Percentiles rank a stretch among this genome's conserved stretches.
These are phyloP conservation scores for Latrodectus hesperus DNA, from an alignment of 2,888 invertebrate genomes.

Conservation along the genomic window DNA sequence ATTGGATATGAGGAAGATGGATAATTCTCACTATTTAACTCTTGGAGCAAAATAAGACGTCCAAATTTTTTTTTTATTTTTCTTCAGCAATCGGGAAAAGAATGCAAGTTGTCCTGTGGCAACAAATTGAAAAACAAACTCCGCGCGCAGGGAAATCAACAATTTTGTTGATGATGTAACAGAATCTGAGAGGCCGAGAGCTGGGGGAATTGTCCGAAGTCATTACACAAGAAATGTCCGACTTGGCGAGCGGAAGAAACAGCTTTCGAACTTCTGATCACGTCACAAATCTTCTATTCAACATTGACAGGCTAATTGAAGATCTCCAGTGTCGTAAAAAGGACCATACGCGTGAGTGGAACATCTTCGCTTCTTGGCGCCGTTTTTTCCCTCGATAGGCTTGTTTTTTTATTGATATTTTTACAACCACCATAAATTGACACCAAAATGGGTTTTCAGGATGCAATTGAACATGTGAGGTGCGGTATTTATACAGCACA, in stretches of 20 bases:
- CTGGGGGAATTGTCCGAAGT: slow-evolving; percentile 29
- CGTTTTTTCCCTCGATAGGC: background rate
- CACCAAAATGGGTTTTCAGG: slow-evolving; percentile 39
- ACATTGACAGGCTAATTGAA: slow-evolving; percentile 54
- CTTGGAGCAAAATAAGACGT: no score
- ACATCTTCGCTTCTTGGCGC: background rate
- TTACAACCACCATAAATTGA: slow-evolving; percentile 38
- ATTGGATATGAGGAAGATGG: no score
- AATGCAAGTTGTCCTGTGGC: background rate
- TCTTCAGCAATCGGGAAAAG: background rate
- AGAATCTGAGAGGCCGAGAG: slow-evolving; percentile 13
- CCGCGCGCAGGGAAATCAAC: slow-evolving; percentile 15
- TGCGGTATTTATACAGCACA: slow-evolving; percentile 56
- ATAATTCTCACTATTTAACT: no score
- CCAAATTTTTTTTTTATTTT: no score
- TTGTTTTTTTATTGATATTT: slow-evolving; percentile 30
- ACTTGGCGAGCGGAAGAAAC: background rate
- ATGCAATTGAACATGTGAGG: slow-evolving; percentile 14
- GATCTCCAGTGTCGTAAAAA: slow-evolving; percentile 18
- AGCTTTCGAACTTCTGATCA: slow-evolving; percentile 42
- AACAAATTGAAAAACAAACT: slow-evolving; percentile 43
- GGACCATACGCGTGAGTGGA: background rate
- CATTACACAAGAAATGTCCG: slow-evolving; percentile 15
- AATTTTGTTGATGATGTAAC: slow-evolving; percentile 49
- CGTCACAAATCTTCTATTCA: slow-evolving; percentile 42